Conservation (phyloP, 2,888 invertebrate genomes). For the Cheilosia impressa region DNA sequence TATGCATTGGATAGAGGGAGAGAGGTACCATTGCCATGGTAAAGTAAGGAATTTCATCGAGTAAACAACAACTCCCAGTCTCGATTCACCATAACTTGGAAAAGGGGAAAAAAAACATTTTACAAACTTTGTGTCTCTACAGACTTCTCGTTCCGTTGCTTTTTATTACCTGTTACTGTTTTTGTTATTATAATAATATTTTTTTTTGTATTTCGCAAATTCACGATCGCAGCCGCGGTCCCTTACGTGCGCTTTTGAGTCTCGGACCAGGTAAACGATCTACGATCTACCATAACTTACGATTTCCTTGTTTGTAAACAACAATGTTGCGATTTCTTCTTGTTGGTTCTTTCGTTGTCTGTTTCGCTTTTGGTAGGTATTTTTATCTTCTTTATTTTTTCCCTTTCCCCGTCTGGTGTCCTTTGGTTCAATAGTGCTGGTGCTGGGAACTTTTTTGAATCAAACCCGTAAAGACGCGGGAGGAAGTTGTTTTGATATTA, state of each 20-base stretch:
- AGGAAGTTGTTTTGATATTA: conserved; percentile 75
- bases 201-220: conserved; percentile 10
- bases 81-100: conserved; percentile 30
- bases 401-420: conserved; percentile 43
- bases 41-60: conserved; percentile 46
- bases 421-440: conserved; percentile 57
- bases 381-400: conserved; percentile 51
- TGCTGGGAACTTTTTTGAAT: conserved; percentile 35
- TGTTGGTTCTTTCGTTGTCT: background rate
- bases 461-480: conserved; percentile 57
- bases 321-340: conserved; percentile 54
- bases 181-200: conserved; percentile 16
- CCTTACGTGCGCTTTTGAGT: conserved; percentile 24
- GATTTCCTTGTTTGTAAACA: conserved; percentile 77
- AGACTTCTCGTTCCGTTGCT: conserved; percentile 56
- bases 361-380: conserved; percentile 6
- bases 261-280: conserved; percentile 64
- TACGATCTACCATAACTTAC: conserved; percentile 76
- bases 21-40: background rate
- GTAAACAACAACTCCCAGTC: conserved; percentile 56
- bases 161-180: conserved; percentile 65
- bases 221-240: conserved; percentile 30
- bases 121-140: conserved; percentile 20
- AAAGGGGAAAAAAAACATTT: conserved; percentile 7
- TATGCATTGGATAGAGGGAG: background rate